phyloP scores from a whole-genome alignment of 2,888 invertebrate genomes.

The Cremastinae sp. region DNA sequence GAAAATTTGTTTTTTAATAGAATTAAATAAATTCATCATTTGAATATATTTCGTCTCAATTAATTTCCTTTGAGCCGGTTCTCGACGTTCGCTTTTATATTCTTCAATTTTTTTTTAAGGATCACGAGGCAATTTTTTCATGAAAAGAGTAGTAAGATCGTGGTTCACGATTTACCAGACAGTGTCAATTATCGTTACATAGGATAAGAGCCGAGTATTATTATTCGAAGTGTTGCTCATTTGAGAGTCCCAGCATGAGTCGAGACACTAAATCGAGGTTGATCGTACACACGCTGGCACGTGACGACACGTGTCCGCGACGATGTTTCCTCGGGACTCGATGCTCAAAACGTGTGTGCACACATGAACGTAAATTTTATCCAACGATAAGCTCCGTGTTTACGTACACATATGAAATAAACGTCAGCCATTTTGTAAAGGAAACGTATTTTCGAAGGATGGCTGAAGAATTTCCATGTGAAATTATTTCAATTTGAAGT shows the following conservation, averaged over 20 bases:
- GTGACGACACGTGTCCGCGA: slow-evolving; percentile 76
- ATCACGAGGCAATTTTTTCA: slow-evolving; percentile 13
- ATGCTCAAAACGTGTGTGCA: background rate
- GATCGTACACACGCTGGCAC: slow-evolving; percentile 74
- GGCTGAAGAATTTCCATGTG: no score
- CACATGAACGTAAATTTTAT: background rate
- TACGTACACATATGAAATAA: background rate
- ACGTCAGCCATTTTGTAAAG: slow-evolving; percentile 5
- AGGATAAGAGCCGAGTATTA: slow-evolving; percentile 63
- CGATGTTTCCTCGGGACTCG: slow-evolving; percentile 59
- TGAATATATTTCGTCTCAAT: background rate
- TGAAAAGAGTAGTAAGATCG: background rate
- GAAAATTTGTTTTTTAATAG: no score
- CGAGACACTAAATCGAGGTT: slow-evolving; percentile 71
- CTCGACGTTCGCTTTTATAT: no score
- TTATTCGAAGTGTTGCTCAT: slow-evolving; percentile 77
- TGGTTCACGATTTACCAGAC: slow-evolving; percentile 7
- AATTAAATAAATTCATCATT: background rate
- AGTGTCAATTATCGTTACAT: slow-evolving; percentile 50
- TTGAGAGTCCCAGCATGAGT: slow-evolving; percentile 69
- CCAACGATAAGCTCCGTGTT: background rate
- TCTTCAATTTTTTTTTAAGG: background rate
- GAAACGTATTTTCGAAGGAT: background rate
- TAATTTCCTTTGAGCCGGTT: background rate
- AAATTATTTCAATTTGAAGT: no score